Percentiles rank a stretch among this genome's conserved stretches.
These are phyloP conservation scores for Ennomos erosarius DNA, from an alignment of 2,888 invertebrate genomes.

Conservation along the genomic window DNA sequence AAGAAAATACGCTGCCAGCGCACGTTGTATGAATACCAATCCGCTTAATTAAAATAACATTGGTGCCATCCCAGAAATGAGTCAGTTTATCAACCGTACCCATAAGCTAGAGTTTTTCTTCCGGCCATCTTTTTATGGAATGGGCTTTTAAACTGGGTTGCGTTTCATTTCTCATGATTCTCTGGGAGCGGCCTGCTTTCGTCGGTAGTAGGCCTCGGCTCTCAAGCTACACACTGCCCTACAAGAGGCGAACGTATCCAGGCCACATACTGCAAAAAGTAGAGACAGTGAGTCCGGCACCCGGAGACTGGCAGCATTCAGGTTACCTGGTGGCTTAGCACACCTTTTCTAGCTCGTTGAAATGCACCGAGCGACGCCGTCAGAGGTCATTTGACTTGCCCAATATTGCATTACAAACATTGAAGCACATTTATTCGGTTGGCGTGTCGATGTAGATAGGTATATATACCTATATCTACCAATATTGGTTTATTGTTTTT, in stretches of 20 bases:
- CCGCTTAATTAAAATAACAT: conserved; percentile 16
- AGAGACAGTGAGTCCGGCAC: conserved; percentile 50
- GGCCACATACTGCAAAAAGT: conserved; percentile 69
- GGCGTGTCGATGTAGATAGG: conserved; percentile 12
- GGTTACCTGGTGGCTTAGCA: conserved; percentile 55
- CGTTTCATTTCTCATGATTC: conserved; percentile 75
- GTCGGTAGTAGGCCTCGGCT: conserved; percentile 55
- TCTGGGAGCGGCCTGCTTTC: conserved; percentile 73
- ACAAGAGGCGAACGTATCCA: conserved; percentile 63
- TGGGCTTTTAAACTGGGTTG: conserved; percentile 47
- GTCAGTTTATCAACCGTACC: conserved; percentile 35
- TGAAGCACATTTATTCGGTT: conserved; percentile 23
- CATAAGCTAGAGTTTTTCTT: conserved; percentile 41
- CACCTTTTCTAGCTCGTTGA: conserved; percentile 46
- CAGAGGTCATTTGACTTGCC: conserved; percentile 35
- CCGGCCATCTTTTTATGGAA: conserved; percentile 43
- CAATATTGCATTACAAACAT: conserved; percentile 34
- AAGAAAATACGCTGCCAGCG: conserved; percentile 10
- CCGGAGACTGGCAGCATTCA: conserved; percentile 67
- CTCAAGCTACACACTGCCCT: conserved; percentile 65
- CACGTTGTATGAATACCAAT: conserved; percentile 13
- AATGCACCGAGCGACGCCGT: conserved; percentile 42
- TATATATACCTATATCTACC: background rate
- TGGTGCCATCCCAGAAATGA: conserved; percentile 34
- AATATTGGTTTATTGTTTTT: conserved; percentile 24